Base-by-base conservation (phyloP, 2,113 vertebrate species). In the Brienomyrus longianalis region DNA sequence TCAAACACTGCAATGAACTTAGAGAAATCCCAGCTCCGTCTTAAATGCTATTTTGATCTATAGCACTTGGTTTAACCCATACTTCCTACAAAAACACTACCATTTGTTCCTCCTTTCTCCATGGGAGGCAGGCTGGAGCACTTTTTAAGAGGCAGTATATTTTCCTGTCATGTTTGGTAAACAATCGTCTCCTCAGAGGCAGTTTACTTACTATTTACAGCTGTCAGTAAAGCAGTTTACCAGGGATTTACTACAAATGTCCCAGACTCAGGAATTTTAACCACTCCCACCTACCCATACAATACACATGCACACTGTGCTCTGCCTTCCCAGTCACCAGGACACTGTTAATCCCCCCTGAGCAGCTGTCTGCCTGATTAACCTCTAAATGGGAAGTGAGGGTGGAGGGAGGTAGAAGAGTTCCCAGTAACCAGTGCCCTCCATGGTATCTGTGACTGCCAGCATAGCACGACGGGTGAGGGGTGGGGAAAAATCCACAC, bases 211-310 rank as follows among this genome's bases (percentile, higher is more conserved):
- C 93, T 94, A 94, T 88, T 92, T 92, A 91, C 93, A 95, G 93
- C 93, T 93, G 93, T 94, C 94, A 92, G 92, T 89, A 95, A 80
- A 95, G 93, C 94, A 88, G 92, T 93, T 95, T 93, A 86, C 95
- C 91, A 90, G 17, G 89, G 94, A 93, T 94, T 94, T 93, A 91
- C 90, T 84, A 89, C 91, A 51, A 74, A 93, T 88, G 70, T 88
- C 92, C 91, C 89, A 91, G 89, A 92, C 83, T 50, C 11, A 50
- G 83, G 48, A 48, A 48, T 50, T 85, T 85, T 27, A 91, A 52
- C 52, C 47, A 88, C 47, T 19, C 52, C 35, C 74, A 45, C 86
- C 56, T 48, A 86, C 85, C 48, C 85, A 86, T 48, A 86, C 85
- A 19, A 54, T 15, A 86, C 50, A 54, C 85, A 86, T 27, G 45